Conservation (phyloP, 2,113 vertebrate species). For the Rostratula benghalensis region DNA sequence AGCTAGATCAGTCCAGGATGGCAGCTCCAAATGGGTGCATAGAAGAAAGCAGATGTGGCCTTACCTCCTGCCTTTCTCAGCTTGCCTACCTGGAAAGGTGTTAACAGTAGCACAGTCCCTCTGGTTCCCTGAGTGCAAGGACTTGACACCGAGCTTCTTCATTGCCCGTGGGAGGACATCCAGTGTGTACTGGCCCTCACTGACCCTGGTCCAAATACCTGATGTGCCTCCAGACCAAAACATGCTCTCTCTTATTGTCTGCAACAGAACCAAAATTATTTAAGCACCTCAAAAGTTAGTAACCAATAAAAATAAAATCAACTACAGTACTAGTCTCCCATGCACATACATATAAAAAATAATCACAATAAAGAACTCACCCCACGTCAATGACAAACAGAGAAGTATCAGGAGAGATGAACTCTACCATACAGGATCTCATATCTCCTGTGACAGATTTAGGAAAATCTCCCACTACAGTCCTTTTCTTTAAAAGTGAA, state of each 20-base stretch:
- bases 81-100: accelerated
- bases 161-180: neutral
- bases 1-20: neutral
- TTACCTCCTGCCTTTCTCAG: neutral
- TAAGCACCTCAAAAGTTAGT: neutral
- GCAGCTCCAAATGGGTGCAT: neutral
- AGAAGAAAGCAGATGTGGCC: neutral
- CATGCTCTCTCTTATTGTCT: neutral
- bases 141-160: neutral
- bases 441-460: neutral
- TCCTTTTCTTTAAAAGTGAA: neutral
- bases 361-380: neutral
- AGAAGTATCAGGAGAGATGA: neutral
- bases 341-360: neutral
- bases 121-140: neutral
- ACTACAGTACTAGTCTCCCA: neutral
- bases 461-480: neutral
- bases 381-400: accelerated
- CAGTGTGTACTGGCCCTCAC: neutral
- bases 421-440: neutral
- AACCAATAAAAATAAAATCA: neutral
- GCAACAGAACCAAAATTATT: neutral
- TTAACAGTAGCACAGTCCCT: neutral
- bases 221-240: neutral
- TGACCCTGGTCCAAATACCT: neutral